Evolutionary conservation across 1,140 invertebrate genomes (phyloP).

Genomic region (Anadara kagoshimensis): DNA sequence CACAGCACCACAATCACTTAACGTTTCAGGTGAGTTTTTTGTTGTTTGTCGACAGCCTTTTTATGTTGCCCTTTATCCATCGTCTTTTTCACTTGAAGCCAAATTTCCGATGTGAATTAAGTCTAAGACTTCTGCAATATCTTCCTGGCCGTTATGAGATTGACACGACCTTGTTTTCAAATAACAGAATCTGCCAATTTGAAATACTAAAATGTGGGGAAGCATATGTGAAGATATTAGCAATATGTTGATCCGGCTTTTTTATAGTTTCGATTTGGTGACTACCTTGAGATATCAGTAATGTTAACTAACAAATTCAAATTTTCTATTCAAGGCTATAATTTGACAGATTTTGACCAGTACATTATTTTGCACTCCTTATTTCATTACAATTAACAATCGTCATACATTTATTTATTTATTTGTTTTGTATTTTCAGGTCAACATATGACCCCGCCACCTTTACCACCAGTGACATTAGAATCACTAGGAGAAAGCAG

Average conservation of each 20-base stretch:
- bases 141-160: too few species aligned
- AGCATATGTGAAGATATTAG: not conserved
- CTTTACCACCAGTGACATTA: slow-evolving; percentile 27
- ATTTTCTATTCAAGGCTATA: too few species aligned
- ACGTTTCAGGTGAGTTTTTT: slow-evolving; percentile 26
- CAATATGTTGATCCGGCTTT: not conserved
- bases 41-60: too few species aligned
- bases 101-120: not conserved
- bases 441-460: slow-evolving; percentile 33
- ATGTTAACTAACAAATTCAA: not conserved
- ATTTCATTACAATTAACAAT: not conserved
- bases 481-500: slow-evolving; percentile 15
- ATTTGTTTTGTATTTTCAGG: slow-evolving; percentile 21
- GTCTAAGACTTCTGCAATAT: too few species aligned
- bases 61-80: not conserved
- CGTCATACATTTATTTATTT: not conserved
- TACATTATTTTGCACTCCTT: too few species aligned
- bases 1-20: slow-evolving; percentile 38
- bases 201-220: not conserved
- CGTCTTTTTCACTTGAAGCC: not conserved
- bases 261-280: too few species aligned
- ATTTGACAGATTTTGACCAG: too few species aligned
- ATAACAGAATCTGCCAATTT: too few species aligned
- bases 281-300: not conserved
- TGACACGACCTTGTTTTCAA: too few species aligned